A percentile compares a stretch with the other conserved stretches of the same genome.
Evolutionary conservation across 2,888 invertebrate genomes (phyloP).

Genomic region (Lasioglossum pauxillum): DNA sequence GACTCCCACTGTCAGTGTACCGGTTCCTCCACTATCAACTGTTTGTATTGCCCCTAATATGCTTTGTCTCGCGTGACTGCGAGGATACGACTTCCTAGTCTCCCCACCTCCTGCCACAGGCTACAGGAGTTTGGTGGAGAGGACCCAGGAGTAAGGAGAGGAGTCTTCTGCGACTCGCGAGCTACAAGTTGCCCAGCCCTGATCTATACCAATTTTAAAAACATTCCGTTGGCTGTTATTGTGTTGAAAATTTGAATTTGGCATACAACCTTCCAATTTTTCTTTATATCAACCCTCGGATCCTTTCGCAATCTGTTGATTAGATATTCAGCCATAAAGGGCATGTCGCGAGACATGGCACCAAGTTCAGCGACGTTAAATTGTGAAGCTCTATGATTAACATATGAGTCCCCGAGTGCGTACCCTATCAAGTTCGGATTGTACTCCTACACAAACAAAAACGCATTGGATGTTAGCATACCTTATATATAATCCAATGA

Average conservation of each 20-base stretch:
- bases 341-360: conserved; percentile 86
- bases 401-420: conserved; percentile 85
- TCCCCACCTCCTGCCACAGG: too few species aligned
- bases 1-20: too few species aligned
- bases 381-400: conserved; percentile 84
- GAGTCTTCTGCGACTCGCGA: too few species aligned
- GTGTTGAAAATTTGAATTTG: neutral
- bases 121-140: too few species aligned
- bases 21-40: too few species aligned
- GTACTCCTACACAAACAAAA: conserved; percentile 84
- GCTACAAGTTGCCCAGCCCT: too few species aligned
- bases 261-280: conserved; percentile 87
- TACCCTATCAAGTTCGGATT: conserved; percentile 88
- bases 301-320: conserved; percentile 86
- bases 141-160: too few species aligned
- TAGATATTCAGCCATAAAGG: conserved; percentile 86
- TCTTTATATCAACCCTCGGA: conserved; percentile 85
- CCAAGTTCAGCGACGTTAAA: conserved; percentile 88
- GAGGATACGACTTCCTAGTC: too few species aligned
- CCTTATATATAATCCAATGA: neutral
- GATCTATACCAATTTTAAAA: neutral
- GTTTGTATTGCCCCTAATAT: too few species aligned
- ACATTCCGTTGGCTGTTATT: neutral
- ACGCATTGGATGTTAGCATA: neutral
- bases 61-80: too few species aligned